phyloP scores from a whole-genome alignment of 2,888 invertebrate species.

The Pemphredon lugubris region DNA sequence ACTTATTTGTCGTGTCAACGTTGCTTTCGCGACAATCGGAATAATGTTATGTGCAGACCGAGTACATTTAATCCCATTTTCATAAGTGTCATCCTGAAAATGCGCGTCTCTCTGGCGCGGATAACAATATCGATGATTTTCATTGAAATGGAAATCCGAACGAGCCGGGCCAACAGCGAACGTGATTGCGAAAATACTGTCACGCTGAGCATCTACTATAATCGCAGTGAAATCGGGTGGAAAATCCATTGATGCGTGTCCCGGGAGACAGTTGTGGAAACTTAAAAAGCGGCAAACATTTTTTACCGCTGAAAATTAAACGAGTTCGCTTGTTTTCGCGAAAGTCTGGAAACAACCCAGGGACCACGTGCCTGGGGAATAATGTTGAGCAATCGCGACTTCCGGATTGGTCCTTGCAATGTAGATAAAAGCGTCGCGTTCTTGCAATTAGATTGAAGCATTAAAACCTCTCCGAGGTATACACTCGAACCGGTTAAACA shows the following conservation, averaged over 20 bases:
- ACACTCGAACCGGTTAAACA: no score
- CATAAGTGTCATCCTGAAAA: slow-evolving; percentile 53
- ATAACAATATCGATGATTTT: slow-evolving; percentile 68
- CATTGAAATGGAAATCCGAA: slow-evolving; percentile 61
- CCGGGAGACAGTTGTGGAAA: slow-evolving; percentile 12
- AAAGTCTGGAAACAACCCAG: background rate
- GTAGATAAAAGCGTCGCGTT: no score
- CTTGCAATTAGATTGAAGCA: no score
- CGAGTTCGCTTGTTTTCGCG: background rate
- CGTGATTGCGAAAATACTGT: slow-evolving; percentile 58
- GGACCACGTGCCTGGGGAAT: no score
- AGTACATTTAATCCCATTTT: slow-evolving; percentile 62
- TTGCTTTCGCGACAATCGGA: no score
- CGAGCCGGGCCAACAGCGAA: slow-evolving; percentile 19
- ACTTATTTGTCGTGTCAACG: no score
- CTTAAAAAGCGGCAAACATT: slow-evolving; percentile 10
- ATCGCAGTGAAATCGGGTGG: slow-evolving; percentile 47
- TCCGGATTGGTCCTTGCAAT: no score
- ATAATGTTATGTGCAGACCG: slow-evolving; percentile 36
- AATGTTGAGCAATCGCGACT: no score
- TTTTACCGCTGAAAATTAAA: slow-evolving; percentile 1
- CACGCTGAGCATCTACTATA: slow-evolving; percentile 23
- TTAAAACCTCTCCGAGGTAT: no score
- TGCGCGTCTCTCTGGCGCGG: slow-evolving; percentile 26
- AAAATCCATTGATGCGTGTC: slow-evolving; percentile 38